Evolutionary conservation across 2,888 invertebrate species (phyloP).

Genomic region (Teleiodes luculella): DNA sequence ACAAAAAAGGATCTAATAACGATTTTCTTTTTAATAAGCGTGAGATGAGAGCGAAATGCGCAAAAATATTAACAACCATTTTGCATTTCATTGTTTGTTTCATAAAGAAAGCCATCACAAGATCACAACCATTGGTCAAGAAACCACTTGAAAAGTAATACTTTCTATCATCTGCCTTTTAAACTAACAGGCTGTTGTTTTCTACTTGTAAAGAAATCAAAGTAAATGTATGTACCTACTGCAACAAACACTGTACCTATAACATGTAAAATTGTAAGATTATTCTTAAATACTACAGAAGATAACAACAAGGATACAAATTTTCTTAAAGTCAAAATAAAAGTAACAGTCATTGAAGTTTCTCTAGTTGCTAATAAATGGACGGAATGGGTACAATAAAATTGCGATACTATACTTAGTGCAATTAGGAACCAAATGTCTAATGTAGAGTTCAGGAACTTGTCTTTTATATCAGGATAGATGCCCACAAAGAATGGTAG

Average conservation of each 20-base stretch:
- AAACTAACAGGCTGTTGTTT: slow-evolving; percentile 52
- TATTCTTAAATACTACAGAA: slow-evolving; percentile 65
- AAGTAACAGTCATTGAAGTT: slow-evolving; percentile 62
- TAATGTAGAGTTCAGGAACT: slow-evolving; percentile 34
- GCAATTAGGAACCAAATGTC: slow-evolving; percentile 51
- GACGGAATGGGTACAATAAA: slow-evolving; percentile 62
- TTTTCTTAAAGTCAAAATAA: slow-evolving; percentile 64
- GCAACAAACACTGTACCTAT: slow-evolving; percentile 56
- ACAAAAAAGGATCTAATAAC: neutral
- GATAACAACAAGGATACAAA: slow-evolving; percentile 64
- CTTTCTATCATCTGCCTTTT: slow-evolving; percentile 29
- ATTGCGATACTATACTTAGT: slow-evolving; percentile 56
- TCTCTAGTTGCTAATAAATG: slow-evolving; percentile 63
- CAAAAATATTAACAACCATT: no score
- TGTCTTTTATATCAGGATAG: slow-evolving; percentile 44
- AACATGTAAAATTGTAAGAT: slow-evolving; percentile 55
- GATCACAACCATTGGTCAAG: neutral
- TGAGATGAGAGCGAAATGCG: no score
- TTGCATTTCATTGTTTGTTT: no score
- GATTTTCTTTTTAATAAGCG: no score
- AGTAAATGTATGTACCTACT: slow-evolving; percentile 64
- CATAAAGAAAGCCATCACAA: no score
- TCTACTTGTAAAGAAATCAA: slow-evolving; percentile 53
- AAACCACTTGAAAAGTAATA: neutral
- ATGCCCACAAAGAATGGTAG: slow-evolving; percentile 58